These are phyloP conservation scores for Camponotus floridanus DNA, from an alignment of 1,140 invertebrate genomes.

Conservation along the genomic window DNA sequence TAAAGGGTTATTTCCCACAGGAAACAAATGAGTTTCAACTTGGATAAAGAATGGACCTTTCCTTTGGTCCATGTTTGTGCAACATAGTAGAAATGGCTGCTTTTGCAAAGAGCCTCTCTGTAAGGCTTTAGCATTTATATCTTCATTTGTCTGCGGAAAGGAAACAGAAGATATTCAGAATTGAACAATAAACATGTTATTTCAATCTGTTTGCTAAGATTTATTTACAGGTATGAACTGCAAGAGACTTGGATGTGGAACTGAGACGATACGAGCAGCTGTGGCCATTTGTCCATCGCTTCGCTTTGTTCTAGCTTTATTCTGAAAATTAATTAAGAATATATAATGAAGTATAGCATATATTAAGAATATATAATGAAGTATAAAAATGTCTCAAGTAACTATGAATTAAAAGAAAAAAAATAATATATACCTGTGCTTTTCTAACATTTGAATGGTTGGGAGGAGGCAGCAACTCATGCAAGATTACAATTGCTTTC, in stretches of 20 bases:
- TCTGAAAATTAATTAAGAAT: slow-evolving; percentile 1
- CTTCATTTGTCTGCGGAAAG: not conserved
- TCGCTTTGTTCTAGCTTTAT: not conserved
- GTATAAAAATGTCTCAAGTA: not conserved
- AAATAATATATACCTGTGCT: slow-evolving; percentile 9
- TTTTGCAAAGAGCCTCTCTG: not conserved
- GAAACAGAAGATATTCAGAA: not conserved
- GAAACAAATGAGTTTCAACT: slow-evolving; percentile 6
- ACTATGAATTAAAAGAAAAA: not conserved
- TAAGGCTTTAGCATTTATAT: not conserved
- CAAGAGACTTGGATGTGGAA: slow-evolving; percentile 8
- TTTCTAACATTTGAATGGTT: not conserved
- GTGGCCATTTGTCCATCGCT: not conserved
- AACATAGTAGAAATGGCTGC: not conserved
- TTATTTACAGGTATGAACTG: not conserved
- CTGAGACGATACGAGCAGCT: not conserved
- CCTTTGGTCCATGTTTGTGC: slow-evolving; percentile 6
- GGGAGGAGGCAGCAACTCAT: slow-evolving; percentile 9
- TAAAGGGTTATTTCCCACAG: not conserved
- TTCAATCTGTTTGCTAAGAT: slow-evolving; percentile 6
- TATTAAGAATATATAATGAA: too few relatives aligned
- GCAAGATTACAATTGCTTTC: not conserved
- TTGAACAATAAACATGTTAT: not conserved
- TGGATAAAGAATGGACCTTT: slow-evolving; percentile 9
- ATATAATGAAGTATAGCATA: too few relatives aligned